Percentiles rank a stretch among this genome's conserved stretches.
Evolutionary conservation across 2,797 vertebrate species (phyloP).

Genomic region (Pteronotus mesoamericanus): DNA sequence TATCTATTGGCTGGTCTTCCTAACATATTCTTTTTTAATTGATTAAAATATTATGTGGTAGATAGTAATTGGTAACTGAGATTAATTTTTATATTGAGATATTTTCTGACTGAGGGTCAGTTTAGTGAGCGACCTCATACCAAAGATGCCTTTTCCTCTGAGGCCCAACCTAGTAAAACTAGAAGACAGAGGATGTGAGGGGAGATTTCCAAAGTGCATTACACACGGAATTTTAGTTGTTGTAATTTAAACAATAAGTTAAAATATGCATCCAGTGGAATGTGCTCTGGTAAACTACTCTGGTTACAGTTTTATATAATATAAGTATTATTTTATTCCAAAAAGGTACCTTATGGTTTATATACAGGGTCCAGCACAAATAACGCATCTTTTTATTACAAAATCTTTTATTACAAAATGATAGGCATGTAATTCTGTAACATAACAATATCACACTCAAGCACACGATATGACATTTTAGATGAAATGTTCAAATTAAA

Average conservation of each 20-base stretch:
- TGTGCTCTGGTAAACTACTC: neutral
- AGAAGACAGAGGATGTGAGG: neutral
- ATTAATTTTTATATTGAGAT: neutral
- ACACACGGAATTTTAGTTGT: neutral
- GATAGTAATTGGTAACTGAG: neutral
- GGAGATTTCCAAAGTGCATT: neutral
- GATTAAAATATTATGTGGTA: neutral
- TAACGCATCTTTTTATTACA: too few relatives aligned
- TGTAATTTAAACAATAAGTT: slow-evolving; percentile 12
- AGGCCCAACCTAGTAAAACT: neutral
- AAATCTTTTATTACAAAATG: too few relatives aligned
- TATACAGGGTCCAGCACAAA: too few relatives aligned
- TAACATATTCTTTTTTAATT: neutral
- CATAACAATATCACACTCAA: too few relatives aligned
- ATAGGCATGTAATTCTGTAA: too few relatives aligned
- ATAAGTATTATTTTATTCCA: slow-evolving; percentile 1
- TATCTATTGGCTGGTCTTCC: neutral
- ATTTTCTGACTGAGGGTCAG: slow-evolving; percentile 25
- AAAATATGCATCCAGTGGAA: neutral
- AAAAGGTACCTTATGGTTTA: neutral
- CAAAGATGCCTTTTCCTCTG: neutral
- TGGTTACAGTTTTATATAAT: neutral
- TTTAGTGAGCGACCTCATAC: neutral
- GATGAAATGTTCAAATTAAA: too few relatives aligned
- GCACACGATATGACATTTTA: too few relatives aligned